Evolutionary conservation across 2,113 vertebrate species (phyloP).

Genomic region (Mustelus asterias): DNA sequence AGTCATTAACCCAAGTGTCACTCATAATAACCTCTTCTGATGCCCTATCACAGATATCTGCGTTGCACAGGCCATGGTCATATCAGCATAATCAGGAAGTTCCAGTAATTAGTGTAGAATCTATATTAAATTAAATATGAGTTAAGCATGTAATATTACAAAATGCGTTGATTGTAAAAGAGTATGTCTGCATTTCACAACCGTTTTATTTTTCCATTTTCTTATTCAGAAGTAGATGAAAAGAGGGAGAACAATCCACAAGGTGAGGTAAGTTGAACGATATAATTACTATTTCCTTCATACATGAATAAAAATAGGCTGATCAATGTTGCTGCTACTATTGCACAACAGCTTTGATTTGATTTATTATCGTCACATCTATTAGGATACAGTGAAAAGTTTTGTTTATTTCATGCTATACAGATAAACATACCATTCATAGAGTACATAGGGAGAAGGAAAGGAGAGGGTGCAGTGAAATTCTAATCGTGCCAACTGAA

Average conservation of each 20-base stretch:
- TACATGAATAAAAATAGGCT: neutral
- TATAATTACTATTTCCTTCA: neutral
- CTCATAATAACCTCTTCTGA: neutral
- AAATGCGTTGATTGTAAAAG: neutral
- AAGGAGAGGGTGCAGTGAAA: neutral
- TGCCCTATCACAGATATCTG: neutral
- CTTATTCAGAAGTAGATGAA: conserved; percentile 66
- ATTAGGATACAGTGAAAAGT: too few relatives aligned
- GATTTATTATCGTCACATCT: too few relatives aligned
- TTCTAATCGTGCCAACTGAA: neutral
- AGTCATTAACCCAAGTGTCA: neutral
- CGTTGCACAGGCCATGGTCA: neutral
- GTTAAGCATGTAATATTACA: neutral
- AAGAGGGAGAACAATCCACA: conserved; percentile 63
- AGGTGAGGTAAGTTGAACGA: conserved; percentile 62
- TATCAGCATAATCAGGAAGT: neutral
- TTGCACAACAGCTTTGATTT: neutral
- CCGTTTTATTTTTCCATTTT: conserved; percentile 38
- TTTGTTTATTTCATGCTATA: too few relatives aligned
- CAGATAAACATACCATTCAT: too few relatives aligned
- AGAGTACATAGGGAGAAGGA: too few relatives aligned
- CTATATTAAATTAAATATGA: neutral
- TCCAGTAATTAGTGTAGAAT: neutral
- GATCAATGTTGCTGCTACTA: neutral
- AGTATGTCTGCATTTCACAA: neutral